Evolutionary conservation across 2,888 invertebrate species (phyloP).

Genomic region (Hydrotaea cyrtoneurina): DNA sequence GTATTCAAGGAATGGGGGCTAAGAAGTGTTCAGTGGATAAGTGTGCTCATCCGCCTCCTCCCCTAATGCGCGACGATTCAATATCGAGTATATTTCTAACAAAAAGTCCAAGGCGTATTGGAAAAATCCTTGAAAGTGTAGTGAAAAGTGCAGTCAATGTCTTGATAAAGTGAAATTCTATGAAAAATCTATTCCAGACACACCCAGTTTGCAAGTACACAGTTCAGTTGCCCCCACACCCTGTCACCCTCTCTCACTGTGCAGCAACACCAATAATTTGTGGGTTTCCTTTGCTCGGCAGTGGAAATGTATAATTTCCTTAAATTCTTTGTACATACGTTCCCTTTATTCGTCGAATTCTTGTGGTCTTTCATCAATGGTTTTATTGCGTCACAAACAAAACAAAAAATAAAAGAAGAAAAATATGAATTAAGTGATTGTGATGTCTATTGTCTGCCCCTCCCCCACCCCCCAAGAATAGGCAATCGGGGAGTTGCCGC

Average conservation of each 20-base stretch:
- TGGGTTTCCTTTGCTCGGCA: too few relatives aligned
- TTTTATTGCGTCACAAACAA: neutral
- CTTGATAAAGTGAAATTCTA: neutral
- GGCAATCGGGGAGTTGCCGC: neutral
- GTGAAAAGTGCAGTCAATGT: neutral
- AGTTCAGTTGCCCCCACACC: neutral
- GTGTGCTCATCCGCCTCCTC: neutral
- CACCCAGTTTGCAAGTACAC: conserved; percentile 14
- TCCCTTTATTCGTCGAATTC: too few relatives aligned
- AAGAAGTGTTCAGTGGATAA: neutral
- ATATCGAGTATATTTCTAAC: neutral
- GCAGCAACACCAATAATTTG: neutral
- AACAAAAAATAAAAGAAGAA: too few relatives aligned
- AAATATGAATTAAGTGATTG: too few relatives aligned
- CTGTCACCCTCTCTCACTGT: neutral
- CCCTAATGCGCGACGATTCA: neutral
- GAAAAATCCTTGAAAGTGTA: conserved; percentile 7
- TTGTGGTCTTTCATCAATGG: too few relatives aligned
- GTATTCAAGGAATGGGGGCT: neutral
- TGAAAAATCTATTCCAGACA: conserved; percentile 13
- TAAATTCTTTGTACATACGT: too few relatives aligned
- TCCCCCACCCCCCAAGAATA: too few relatives aligned
- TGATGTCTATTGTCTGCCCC: neutral
- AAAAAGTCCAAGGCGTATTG: neutral
- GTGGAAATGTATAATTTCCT: neutral